Percentiles rank a stretch among this genome's conserved stretches.
Conservation (phyloP, 2,888 invertebrate species). For the Andrena chrysosceles region DNA sequence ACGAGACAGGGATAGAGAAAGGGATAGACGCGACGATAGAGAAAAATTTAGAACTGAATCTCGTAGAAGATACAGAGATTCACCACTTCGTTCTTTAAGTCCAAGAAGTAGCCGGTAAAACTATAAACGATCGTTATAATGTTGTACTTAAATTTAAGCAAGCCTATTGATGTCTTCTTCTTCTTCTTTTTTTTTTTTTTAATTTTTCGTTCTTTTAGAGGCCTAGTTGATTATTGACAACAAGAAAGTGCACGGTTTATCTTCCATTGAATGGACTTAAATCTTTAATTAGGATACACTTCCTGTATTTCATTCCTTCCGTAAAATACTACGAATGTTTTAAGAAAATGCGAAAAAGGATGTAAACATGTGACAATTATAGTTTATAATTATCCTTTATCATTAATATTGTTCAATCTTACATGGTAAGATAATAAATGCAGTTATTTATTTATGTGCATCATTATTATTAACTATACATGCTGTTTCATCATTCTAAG, state of each 20-base stretch:
- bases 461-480: slow-evolving; percentile 28
- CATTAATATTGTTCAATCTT: slow-evolving; percentile 47
- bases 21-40: slow-evolving; percentile 80
- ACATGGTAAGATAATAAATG: slow-evolving; percentile 43
- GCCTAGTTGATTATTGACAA: slow-evolving; percentile 82
- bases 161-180: not conserved
- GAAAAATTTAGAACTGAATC: slow-evolving; percentile 80
- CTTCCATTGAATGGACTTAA: slow-evolving; percentile 62
- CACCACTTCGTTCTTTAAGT: slow-evolving; percentile 80
- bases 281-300: slow-evolving; percentile 54
- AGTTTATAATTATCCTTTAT: slow-evolving; percentile 40
- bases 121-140: slow-evolving; percentile 21
- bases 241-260: slow-evolving; percentile 44
- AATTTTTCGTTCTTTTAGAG: slow-evolving; percentile 75
- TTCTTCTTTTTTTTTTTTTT: slow-evolving; percentile 27
- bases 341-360: slow-evolving; percentile 29
- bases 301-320: slow-evolving; percentile 70
- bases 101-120: slow-evolving; percentile 80
- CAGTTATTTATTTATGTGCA: slow-evolving; percentile 45
- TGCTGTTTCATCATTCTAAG: not conserved
- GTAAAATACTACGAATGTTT: slow-evolving; percentile 42
- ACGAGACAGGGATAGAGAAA: slow-evolving; percentile 73
- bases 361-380: slow-evolving; percentile 15
- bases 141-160: slow-evolving; percentile 14
- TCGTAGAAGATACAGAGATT: slow-evolving; percentile 79